Evolutionary conservation across 1,140 invertebrate genomes (phyloP), one percentile per base, ranked within the genome.

Genomic region (Marisa cornuarietis): DNA sequence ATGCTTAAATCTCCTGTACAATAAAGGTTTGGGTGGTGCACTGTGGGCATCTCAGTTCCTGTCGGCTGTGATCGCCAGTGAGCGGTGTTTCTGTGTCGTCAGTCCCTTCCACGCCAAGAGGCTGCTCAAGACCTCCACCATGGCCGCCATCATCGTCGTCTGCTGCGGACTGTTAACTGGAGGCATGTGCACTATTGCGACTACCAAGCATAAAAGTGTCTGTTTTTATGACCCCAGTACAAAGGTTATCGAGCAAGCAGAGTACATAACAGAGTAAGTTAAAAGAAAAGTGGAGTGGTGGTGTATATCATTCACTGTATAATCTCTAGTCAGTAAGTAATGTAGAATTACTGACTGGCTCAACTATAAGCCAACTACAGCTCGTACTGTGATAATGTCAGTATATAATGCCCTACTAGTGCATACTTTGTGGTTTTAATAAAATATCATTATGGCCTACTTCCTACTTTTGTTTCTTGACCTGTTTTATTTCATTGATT

Each of bases 11-110:
- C 22, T 31, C 1, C 11, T n/a, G 22, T n/a, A 24, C 26, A 24
- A 31, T 10, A 68, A 11, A 31, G n/a, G n/a, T 31, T 11, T 31
- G 22, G 11, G 0, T 24, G 65, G 54, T 1, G 65, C 65, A 16
- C 11, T 11, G 11, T 31, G 65, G 65, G 65, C 65, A 0, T 68
- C 65, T 5, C 65, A 31, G 65, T 77, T 77, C 51, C 76, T 77
- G 24, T 51, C 31, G 22, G 76, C 49, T 1, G 76, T 54, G 42
- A 77, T 77, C 24, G 65, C 63, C 61, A 65, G 31, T 11, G 76
- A 77, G 65, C 76, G 76, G 20, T 77, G 76, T 77, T 68, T 77
- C 63, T 77, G 76, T 49, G 76, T 77, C 63, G 49, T 77, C 76
- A 77, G 76, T 54, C 76, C 76, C 8, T 42, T 68, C n/a, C n/a